A percentile compares a stretch with the other conserved stretches of the same genome.
phyloP scores from a whole-genome alignment of 2,113 vertebrate species.

The Rhinolophus ferrumequinum region DNA sequence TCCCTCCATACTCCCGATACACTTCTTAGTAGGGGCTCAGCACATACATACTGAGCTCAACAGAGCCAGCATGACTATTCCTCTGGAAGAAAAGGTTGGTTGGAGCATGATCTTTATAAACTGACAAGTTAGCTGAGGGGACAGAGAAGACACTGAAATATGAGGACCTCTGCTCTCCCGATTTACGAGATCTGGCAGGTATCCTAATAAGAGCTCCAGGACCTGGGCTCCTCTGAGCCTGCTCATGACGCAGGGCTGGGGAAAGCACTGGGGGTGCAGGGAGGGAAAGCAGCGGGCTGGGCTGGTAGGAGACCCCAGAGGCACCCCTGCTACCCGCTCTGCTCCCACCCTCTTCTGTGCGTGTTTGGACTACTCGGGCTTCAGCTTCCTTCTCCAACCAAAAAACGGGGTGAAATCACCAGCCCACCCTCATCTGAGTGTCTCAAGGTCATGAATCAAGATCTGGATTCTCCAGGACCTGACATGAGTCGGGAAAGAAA shows the following conservation, averaged over 20 bases:
- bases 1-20: background rate
- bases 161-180: background rate
- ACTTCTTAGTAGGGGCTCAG: background rate
- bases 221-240: background rate
- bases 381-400: conserved; percentile 9
- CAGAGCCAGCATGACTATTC: background rate
- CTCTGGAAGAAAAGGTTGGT: background rate
- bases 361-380: background rate
- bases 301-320: background rate
- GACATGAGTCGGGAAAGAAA: background rate
- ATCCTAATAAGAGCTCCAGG: background rate
- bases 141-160: background rate
- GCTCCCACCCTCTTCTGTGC: background rate
- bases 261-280: background rate
- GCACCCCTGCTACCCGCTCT: rapidly evolving
- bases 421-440: background rate
- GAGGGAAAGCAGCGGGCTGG: background rate
- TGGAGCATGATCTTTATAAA: background rate
- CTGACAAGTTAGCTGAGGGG: background rate
- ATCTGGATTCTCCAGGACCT: background rate
- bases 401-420: conserved; percentile 7
- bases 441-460: background rate
- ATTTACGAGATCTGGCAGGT: background rate
- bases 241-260: background rate
- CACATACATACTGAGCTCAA: background rate